Evolutionary conservation across 2,797 vertebrate genomes (phyloP).

Genomic region (Pitangus sulphuratus): DNA sequence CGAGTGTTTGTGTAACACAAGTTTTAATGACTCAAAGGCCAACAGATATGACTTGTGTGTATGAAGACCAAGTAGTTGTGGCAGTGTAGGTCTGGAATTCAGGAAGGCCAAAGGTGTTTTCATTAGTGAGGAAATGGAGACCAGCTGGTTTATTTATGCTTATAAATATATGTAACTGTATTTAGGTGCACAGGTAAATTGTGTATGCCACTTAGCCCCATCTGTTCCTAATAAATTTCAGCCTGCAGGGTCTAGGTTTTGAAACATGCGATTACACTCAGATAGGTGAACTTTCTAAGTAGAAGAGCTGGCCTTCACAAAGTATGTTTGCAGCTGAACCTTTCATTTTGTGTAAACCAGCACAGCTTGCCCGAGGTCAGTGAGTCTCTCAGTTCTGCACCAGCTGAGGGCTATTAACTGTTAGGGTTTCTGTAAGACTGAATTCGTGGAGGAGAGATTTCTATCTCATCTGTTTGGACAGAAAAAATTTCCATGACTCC

Average conservation of each 20-base stretch:
- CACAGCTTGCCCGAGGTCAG: not conserved
- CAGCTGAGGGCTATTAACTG: not conserved
- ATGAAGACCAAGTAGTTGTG: not conserved
- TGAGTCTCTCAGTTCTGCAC: not conserved
- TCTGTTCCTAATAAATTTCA: constrained; percentile 25
- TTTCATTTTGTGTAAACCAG: not conserved
- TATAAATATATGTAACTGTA: not conserved
- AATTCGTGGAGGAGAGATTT: not conserved
- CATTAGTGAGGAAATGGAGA: not conserved
- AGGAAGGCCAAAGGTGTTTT: constrained; percentile 13
- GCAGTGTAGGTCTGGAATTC: not conserved
- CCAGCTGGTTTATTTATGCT: not conserved
- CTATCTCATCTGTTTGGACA: not conserved
- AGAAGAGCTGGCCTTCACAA: not conserved
- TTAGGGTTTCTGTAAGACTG: not conserved
- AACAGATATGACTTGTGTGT: not conserved
- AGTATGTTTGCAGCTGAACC: not conserved
- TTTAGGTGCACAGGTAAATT: not conserved
- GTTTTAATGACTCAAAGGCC: not conserved
- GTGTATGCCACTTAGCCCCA: not conserved
- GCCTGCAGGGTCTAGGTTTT: not conserved
- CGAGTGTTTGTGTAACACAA: not conserved
- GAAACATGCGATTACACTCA: not conserved
- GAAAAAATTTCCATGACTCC: not conserved
- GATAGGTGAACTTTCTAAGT: not conserved